Base-by-base conservation (phyloP, 2,888 invertebrate genomes). In the Eilema caniola region DNA sequence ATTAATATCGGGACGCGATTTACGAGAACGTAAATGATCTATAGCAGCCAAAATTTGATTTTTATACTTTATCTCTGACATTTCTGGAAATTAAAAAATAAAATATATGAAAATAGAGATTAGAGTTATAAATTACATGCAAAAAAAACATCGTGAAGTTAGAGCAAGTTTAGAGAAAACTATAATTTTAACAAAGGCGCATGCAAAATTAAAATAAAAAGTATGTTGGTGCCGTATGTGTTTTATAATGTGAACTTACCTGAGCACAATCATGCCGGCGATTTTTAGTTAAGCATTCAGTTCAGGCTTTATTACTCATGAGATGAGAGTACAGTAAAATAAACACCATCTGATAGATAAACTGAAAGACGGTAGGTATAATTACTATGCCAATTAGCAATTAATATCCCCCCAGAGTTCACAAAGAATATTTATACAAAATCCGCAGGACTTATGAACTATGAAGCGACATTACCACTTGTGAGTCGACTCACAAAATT, bases 1-100 rank as follows among this genome's bases (percentile, higher is more conserved):
- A 88, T 97, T 97, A 77, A 97, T 96, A 90, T 98, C 98, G 66
- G 98, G 98, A 71, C 98, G 96, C 69, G 98, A 98, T 95, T 98
- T 98, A 84, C 98, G 96, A 74, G 97, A 96, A 81, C 98, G 96
- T 88, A 98, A 95, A 90, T 98, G 97, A 95, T 98, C 98, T 89
- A 98, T 98, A 85, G 98, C 97, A 89, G 98, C 97, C 86, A 98
- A 95, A 90, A 98, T 98, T 89, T 97, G 96, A 85, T 97, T 96
- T 92, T 97, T 96, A 95, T 97, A 96, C 92, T 96, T 96, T 89
- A 97, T 96, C 91, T 96, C 95, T 91, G 95, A 94, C 93, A 96
- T 96, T 91, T 93, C 95, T 95, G 90, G 74, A 94, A 92, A 80
- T 75, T 65, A 75, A 80, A 78, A 66, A 71, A 20, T 24, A 66